Evolutionary conservation across 1,140 invertebrate species (phyloP), one percentile per base, ranked within the genome.

Genomic region (Thaumatotibia leucotreta): DNA sequence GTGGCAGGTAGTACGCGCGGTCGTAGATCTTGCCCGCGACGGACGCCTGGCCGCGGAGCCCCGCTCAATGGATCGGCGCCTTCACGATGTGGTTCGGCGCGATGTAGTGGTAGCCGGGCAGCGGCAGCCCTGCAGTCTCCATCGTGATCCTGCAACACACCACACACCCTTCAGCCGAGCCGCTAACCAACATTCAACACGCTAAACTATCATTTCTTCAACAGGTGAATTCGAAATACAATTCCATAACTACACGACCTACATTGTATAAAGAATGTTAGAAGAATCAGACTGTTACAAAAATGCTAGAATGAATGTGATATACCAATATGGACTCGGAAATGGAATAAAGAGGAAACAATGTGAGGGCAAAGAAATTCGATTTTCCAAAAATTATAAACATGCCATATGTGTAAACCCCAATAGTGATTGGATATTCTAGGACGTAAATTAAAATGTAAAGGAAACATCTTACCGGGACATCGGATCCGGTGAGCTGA

Each of bases 61-160:
- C 79, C 83, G 89, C 91, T 95, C 96, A 97, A 93, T 97, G 96
- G 84, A 97, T 97, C 74, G 96, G 96, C 70, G 96, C 96, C 92
- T 97, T 97, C 78, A 97, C 96, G 88, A 97, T 97, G 93, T 97
- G 96, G 92, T 97, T 97, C 63, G 96, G 96, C 74, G 96, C 95
- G 88, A 97, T 96, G 93, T 97, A 97, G 89, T 97, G 96, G 92
- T 97, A 97, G 67, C 96, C 95, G 69, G 95, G 95, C 93, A 97
- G 95, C 79, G 96, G 95, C 92, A 97, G 93, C 76, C 96, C 96
- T 71, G 96, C 95, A 65, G 96, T 97, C 93, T 97, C 96, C 95
- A 97, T 96, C 52, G 96, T 96, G 96, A 97, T 97, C 94, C 96
- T 97, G 94, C 14, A 91, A 89, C 68, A 71, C 63, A 29, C 63